phyloP scores from a whole-genome alignment of 2,113 vertebrate species.

The Mesoclemmys tuberculata region DNA sequence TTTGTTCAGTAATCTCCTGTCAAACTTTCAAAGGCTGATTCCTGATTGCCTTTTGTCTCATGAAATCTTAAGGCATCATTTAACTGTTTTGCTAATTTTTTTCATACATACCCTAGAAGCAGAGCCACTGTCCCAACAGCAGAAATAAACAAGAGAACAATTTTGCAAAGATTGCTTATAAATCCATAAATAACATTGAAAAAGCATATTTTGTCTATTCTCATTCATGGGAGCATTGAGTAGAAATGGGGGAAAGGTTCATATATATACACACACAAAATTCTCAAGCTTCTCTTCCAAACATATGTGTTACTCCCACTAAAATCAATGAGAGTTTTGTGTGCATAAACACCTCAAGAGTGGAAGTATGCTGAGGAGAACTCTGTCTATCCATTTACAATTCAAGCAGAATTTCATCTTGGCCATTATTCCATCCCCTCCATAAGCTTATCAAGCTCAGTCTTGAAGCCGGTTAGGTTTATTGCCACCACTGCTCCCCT shows the following conservation, averaged over 20 bases:
- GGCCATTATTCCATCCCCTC: not conserved
- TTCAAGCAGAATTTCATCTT: constrained; percentile 27
- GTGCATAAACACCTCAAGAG: not conserved
- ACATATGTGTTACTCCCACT: not conserved
- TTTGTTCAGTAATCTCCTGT: not conserved
- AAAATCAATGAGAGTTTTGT: not conserved
- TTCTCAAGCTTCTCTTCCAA: not conserved
- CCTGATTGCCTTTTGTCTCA: not conserved
- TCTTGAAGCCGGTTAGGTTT: too few species aligned
- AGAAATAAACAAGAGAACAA: not conserved
- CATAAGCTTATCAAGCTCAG: too few species aligned
- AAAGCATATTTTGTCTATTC: not conserved
- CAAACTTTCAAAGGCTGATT: not conserved
- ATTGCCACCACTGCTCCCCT: too few species aligned
- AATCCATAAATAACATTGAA: not conserved
- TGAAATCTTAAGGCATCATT: not conserved
- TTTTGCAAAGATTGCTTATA: not conserved
- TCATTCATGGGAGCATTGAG: not conserved
- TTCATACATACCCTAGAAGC: not conserved
- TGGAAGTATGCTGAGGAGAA: not conserved
- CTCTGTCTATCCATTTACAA: not conserved
- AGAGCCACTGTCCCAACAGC: not conserved
- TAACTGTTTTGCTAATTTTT: not conserved
- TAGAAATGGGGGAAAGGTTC: not conserved
- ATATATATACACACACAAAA: not conserved